These are phyloP conservation scores for Therioaphis trifolii DNA, from an alignment of 2,888 invertebrate genomes.

Conservation along the genomic window DNA sequence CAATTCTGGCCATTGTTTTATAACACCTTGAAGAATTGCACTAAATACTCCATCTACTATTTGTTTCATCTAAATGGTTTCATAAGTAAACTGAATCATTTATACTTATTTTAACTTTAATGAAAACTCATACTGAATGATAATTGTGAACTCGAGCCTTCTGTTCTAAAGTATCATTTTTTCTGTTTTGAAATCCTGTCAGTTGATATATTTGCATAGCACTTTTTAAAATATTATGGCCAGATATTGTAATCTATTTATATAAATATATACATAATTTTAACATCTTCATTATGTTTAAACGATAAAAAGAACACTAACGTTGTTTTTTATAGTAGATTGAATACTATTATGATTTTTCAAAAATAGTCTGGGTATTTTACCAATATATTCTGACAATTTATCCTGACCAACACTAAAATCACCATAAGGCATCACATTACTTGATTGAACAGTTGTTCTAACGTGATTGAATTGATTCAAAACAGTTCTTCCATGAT, in stretches of 20 bases:
- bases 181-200: not conserved
- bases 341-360: not conserved
- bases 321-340: conserved; percentile 5
- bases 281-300: not conserved
- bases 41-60: conserved; percentile 1
- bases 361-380: not conserved
- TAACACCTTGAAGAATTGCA: not conserved
- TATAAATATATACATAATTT: not conserved
- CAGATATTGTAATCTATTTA: not conserved
- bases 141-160: not conserved
- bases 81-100: not conserved
- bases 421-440: conserved; percentile 55
- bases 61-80: conserved; percentile 10
- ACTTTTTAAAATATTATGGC: not conserved
- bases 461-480: conserved; percentile 35
- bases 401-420: conserved; percentile 30
- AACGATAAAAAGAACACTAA: not conserved
- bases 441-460: conserved; percentile 12
- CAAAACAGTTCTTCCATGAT: conserved; percentile 16
- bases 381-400: conserved; percentile 36
- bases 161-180: not conserved
- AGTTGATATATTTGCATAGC: not conserved
- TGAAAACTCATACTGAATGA: conserved; percentile 5
- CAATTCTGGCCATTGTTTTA: not conserved
- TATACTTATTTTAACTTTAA: not conserved